Evolutionary conservation across 2,797 vertebrate genomes (phyloP).

Genomic region (Sebastes cheni): DNA sequence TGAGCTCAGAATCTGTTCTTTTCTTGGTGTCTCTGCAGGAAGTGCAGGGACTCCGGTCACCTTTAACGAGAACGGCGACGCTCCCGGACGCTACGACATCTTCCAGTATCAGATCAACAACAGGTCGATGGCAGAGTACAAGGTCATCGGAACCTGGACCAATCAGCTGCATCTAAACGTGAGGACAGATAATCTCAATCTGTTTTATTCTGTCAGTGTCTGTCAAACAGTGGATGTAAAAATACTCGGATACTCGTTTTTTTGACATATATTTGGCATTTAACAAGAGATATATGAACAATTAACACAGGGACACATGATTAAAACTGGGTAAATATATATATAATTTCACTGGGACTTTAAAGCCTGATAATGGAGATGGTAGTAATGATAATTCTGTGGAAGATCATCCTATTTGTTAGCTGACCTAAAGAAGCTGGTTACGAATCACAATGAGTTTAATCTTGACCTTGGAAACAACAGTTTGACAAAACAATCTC

Average conservation of each 20-base stretch:
- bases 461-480: neutral
- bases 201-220: neutral
- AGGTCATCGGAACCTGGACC: constrained; percentile 95
- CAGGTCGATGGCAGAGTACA: constrained; percentile 88
- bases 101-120: constrained; percentile 97
- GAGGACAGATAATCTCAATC: constrained; percentile 58
- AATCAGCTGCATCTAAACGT: constrained; percentile 93
- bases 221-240: neutral
- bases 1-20: neutral
- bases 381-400: neutral
- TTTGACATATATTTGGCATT: too few species aligned
- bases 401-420: accelerated
- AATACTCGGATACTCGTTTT: too few species aligned
- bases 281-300: too few species aligned
- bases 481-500: neutral
- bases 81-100: constrained; percentile 96
- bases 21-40: constrained; percentile 77
- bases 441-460: neutral
- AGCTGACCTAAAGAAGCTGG: neutral
- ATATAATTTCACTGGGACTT: neutral
- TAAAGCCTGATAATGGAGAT: neutral
- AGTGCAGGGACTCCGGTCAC: constrained; percentile 94
- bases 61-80: constrained; percentile 97
- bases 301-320: too few species aligned
- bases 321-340: too few species aligned